A percentile compares a stretch with the other conserved stretches of the same genome.
Conservation (phyloP, 1,140 invertebrate species). For the Pristionchus pacificus region DNA sequence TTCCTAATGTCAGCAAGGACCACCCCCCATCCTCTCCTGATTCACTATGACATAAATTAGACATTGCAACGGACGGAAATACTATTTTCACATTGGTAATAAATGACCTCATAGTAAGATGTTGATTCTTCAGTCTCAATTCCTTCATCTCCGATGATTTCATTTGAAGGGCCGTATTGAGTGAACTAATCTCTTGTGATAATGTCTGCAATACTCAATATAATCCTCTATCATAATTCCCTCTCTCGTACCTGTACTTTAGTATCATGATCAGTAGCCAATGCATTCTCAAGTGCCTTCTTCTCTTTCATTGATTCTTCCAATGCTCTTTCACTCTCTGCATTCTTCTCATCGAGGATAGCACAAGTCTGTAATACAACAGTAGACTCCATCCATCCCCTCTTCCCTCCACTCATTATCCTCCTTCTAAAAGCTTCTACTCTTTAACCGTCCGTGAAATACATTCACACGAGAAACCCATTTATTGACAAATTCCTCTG, state of each 20-base stretch:
- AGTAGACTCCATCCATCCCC: too few species aligned
- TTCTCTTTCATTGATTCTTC: slow-evolving; percentile 31
- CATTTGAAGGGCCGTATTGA: slow-evolving; percentile 36
- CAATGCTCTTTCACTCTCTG: slow-evolving; percentile 27
- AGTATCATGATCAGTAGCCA: slow-evolving; percentile 29
- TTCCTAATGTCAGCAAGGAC: too few species aligned
- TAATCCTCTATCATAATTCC: slow-evolving; percentile 1
- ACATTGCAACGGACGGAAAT: too few species aligned
- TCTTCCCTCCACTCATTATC: slow-evolving; percentile 8
- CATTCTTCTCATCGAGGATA: slow-evolving; percentile 31
- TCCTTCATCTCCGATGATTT: slow-evolving; percentile 38
- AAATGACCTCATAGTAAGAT: background rate
- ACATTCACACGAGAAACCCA: too few species aligned
- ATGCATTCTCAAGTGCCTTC: slow-evolving; percentile 26
- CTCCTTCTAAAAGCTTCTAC: background rate
- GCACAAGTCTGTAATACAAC: slow-evolving; percentile 17
- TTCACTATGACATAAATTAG: too few species aligned
- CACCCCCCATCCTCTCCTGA: too few species aligned
- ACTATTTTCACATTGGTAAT: too few species aligned
- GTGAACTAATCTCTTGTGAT: slow-evolving; percentile 31
- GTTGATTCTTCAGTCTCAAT: slow-evolving; percentile 34
- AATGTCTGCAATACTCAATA: slow-evolving; percentile 28
- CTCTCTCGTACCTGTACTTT: slow-evolving; percentile 27
- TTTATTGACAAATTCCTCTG: background rate
- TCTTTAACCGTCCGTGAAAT: too few species aligned